These are phyloP conservation scores for Athene cunicularia DNA, from an alignment of 2,113 vertebrate species.

Conservation along the genomic window DNA sequence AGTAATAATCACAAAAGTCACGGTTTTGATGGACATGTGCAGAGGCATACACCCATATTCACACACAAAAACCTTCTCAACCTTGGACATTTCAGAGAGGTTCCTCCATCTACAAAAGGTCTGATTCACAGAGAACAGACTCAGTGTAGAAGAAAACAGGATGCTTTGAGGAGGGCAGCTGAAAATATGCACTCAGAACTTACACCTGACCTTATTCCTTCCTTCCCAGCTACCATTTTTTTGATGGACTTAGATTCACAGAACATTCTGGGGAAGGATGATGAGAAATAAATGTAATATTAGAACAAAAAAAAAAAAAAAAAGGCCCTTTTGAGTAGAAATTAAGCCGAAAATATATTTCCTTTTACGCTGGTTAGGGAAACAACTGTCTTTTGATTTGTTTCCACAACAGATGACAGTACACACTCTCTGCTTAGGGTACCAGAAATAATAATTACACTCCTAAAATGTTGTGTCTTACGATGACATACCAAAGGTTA, in stretches of 20 bases:
- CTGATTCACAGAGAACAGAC: neutral
- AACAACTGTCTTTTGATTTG: neutral
- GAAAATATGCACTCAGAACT: neutral
- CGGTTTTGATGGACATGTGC: neutral
- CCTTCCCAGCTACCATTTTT: neutral
- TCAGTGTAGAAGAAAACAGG: neutral
- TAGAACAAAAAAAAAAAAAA: neutral
- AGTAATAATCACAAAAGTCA: neutral
- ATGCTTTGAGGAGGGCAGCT: neutral
- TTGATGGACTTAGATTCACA: neutral
- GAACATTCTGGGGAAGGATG: neutral
- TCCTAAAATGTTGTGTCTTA: neutral
- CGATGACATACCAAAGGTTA: neutral
- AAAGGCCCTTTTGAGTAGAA: neutral
- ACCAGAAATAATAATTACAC: slow-evolving; percentile 7
- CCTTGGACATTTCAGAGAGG: neutral
- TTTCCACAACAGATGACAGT: neutral
- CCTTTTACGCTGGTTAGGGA: neutral
- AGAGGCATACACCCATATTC: neutral
- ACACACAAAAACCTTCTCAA: neutral
- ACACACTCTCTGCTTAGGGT: neutral
- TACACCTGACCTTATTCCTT: neutral
- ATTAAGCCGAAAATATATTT: neutral
- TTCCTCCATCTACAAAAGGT: neutral
- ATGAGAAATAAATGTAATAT: neutral